A percentile compares a stretch with the other conserved stretches of the same genome.
phyloP scores from a whole-genome alignment of 2,797 vertebrate genomes.

The Mus minutoides region DNA sequence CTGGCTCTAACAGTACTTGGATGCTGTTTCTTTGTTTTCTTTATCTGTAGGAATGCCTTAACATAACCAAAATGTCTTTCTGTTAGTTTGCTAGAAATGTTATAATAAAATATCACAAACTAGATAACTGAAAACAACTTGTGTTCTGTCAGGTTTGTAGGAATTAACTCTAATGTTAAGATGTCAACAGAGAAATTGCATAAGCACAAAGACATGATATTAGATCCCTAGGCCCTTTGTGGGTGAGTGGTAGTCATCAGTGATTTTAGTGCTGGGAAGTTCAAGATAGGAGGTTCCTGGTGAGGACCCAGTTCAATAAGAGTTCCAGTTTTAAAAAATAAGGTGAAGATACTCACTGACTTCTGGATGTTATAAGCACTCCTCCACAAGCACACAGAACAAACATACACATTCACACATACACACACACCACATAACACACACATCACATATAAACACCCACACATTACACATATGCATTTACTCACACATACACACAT shows the following conservation, averaged over 20 bases:
- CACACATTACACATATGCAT: not conserved
- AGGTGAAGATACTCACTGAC: not conserved
- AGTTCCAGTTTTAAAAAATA: not conserved
- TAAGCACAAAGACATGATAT: not conserved
- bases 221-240: not conserved
- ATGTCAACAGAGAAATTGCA: not conserved
- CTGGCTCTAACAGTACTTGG: rapidly evolving
- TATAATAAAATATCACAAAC: not conserved
- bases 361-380: not conserved
- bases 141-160: not conserved
- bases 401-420: not conserved
- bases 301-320: not conserved
- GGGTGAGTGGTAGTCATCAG: too few species aligned
- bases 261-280: not conserved
- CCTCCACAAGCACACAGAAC: not conserved
- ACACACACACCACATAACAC: not conserved
- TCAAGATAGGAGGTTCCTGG: not conserved
- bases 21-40: not conserved
- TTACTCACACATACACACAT: not conserved
- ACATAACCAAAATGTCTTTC: not conserved
- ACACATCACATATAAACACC: not conserved
- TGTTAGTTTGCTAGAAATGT: not conserved
- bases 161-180: not conserved
- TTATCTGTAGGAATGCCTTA: not conserved
- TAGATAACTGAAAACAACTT: not conserved